Evolutionary conservation across 2,797 vertebrate genomes (phyloP).

Genomic region (Nothura maculosa): DNA sequence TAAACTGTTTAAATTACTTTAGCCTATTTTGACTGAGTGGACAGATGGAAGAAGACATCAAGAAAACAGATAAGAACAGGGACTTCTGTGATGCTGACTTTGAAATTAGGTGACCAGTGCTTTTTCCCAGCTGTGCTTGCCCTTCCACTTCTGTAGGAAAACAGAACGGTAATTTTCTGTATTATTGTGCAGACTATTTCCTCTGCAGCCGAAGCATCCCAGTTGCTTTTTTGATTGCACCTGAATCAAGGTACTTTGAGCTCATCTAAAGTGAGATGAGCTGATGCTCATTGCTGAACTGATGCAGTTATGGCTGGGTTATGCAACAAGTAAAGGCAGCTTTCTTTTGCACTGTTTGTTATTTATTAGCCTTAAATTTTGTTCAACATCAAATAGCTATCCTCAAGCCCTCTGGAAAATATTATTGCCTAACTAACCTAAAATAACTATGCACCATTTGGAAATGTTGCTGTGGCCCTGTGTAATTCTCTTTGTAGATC

Average conservation of each 20-base stretch:
- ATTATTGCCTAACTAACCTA: neutral
- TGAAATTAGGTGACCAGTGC: neutral
- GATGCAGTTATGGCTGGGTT: neutral
- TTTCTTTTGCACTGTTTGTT: neutral
- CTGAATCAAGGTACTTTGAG: neutral
- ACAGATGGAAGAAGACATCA: neutral
- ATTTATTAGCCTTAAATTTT: neutral
- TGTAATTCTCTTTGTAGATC: neutral
- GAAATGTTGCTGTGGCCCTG: neutral
- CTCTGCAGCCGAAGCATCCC: neutral
- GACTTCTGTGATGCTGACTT: neutral
- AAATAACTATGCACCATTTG: neutral
- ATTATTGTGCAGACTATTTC: neutral
- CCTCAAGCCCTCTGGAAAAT: neutral
- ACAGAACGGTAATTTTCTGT: neutral
- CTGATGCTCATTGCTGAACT: neutral
- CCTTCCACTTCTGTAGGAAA: neutral
- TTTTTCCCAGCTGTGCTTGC: neutral
- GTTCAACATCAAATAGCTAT: neutral
- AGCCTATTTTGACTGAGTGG: constrained; percentile 10
- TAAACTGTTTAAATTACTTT: constrained; percentile 22
- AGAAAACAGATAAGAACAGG: neutral
- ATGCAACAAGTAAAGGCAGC: neutral
- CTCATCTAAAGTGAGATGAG: neutral
- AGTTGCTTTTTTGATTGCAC: neutral